A percentile compares a stretch with the other conserved stretches of the same genome.
Conservation (phyloP, 2,888 invertebrate genomes). For the Amphipoea lucens region DNA sequence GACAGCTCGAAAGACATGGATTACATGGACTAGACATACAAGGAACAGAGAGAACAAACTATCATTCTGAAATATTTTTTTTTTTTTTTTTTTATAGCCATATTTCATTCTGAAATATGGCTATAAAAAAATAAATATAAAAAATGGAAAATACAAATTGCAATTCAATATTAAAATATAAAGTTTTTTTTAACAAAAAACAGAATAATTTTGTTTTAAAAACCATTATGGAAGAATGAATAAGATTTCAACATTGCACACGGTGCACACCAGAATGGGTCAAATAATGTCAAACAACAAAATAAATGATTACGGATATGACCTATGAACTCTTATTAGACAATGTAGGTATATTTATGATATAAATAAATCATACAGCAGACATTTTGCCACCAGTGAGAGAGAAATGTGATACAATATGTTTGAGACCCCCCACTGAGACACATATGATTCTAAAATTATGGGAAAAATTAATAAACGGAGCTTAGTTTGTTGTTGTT, state of each 20-base stretch:
- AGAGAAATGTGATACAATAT: neutral
- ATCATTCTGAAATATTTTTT: too few species aligned
- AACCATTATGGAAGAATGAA: neutral
- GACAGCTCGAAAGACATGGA: too few species aligned
- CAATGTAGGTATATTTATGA: neutral
- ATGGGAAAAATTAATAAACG: neutral
- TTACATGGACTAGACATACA: neutral
- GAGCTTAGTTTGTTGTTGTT: conserved; percentile 23
- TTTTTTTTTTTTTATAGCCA: too few species aligned
- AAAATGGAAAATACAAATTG: neutral
- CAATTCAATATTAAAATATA: neutral
- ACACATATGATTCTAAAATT: neutral
- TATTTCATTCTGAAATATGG: neutral
- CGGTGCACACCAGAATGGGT: conserved; percentile 17
- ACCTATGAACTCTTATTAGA: conserved; percentile 50
- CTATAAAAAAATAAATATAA: neutral
- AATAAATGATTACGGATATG: conserved; percentile 33
- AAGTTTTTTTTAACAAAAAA: neutral
- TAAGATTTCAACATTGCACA: neutral
- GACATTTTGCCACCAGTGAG: conserved; percentile 27
- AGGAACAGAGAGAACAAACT: neutral
- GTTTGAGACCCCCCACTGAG: conserved; percentile 57
- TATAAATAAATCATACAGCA: neutral
- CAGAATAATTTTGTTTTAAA: neutral
- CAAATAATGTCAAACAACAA: conserved; percentile 22